Base-by-base conservation (phyloP, 2,113 vertebrate species). In the Micromys minutus region DNA sequence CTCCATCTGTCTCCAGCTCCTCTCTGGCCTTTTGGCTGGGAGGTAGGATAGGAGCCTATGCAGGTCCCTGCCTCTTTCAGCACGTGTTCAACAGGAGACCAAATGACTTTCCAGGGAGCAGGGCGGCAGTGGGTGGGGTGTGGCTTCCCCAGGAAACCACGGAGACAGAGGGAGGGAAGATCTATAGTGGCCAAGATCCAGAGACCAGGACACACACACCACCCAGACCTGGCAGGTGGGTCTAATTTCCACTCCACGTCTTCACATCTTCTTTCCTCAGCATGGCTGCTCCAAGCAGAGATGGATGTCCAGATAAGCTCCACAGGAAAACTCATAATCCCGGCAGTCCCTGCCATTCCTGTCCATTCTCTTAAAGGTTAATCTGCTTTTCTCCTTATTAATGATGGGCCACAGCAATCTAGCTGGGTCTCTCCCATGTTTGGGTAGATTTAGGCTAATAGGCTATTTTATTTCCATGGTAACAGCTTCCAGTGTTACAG, bases 401-500 rank as follows among this genome's bases (percentile, higher is more conserved):
- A 84, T 77, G 95, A 97, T 76, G 81, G 92, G 31, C 90, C 91
- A 96, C 80, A 17, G 96, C 97, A 98, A 96, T 89, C 83, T 93
- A 93, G 95, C 91, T 88, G 61, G 93, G 94, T 77, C 96, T 97
- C 95, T 97, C 96, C 88, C 79, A n/a, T 97, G 87, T 98, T 98
- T 98, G 96, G 98, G 97, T 92, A 97, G 97, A 97, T 97, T 75
- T 95, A 97, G 97, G 93, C 95, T 90, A 96, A 98, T 97, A 97
- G 97, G 93, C 96, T 95, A 96, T 97, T 98, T 98, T 95, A 98
- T 99, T 98, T 98, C 98, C 98, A 98, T 98, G 98, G 98, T 96
- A 98, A 99, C 98, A 81, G 96, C 93, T 98, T 96, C 96, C 94
- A 85, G 91, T 94, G 57, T 89, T 97, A 92, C 31, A 29, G 96